Conservation (phyloP, 1,140 invertebrate species). For the Atta texana region DNA sequence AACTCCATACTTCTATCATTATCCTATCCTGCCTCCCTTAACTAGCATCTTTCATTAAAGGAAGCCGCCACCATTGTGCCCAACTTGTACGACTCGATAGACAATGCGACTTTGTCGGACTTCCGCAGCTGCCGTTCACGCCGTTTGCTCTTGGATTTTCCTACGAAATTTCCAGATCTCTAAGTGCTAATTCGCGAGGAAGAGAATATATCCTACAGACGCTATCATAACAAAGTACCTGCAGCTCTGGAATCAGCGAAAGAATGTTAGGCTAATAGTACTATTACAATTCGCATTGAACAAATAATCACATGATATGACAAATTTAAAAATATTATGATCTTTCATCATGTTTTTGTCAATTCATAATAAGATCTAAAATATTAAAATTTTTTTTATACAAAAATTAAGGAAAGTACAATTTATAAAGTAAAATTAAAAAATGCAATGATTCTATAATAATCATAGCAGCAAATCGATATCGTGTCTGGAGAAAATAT, state of each 20-base stretch:
- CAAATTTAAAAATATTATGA: background rate
- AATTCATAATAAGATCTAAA: background rate
- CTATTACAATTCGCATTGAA: background rate
- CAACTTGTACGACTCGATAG: constrained; percentile 67
- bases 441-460: background rate
- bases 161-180: constrained; percentile 47
- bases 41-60: constrained; percentile 80
- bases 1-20: constrained; percentile 47
- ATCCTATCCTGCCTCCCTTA: constrained; percentile 71
- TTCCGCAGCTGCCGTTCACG: constrained; percentile 60
- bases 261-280: constrained; percentile 2
- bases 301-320: background rate
- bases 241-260: background rate
- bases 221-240: constrained; percentile 33
- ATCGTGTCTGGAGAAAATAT: background rate
- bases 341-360: background rate
- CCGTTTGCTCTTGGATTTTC: constrained; percentile 32
- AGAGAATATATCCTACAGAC: constrained; percentile 18
- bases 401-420: background rate
- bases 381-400: background rate
- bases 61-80: constrained; percentile 77
- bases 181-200: constrained; percentile 69
- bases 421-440: background rate
- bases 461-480: background rate
- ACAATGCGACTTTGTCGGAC: constrained; percentile 76